Evolutionary conservation across 2,113 vertebrate species (phyloP).

Genomic region (Rhipidura dahli): DNA sequence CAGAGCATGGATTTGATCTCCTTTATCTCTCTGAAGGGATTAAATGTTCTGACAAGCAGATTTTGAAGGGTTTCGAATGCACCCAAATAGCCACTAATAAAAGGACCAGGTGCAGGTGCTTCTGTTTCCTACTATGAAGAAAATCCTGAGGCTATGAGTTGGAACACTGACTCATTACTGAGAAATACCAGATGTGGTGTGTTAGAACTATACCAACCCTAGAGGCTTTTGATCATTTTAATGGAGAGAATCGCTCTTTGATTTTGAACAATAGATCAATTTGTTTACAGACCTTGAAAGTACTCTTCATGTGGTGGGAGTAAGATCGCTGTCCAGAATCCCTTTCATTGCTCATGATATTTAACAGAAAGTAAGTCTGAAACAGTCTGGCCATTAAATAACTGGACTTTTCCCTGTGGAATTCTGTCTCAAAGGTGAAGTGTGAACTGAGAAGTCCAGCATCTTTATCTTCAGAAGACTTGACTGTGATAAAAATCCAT

Average conservation of each 20-base stretch:
- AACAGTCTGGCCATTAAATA: neutral
- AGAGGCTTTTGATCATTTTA: neutral
- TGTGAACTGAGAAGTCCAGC: neutral
- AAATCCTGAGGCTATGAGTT: neutral
- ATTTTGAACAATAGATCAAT: neutral
- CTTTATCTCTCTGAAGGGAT: neutral
- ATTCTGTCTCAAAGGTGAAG: neutral
- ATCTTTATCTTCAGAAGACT: neutral
- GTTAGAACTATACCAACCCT: neutral
- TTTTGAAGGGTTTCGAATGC: neutral
- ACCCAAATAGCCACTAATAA: neutral
- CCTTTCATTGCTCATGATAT: neutral
- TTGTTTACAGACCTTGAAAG: neutral
- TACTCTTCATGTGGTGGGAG: neutral
- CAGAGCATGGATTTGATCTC: neutral
- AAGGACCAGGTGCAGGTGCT: neutral
- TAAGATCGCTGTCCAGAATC: neutral
- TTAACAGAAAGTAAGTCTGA: neutral
- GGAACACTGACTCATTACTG: neutral
- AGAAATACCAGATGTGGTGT: neutral
- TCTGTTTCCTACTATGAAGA: neutral
- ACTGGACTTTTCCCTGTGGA: neutral
- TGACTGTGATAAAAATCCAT: neutral
- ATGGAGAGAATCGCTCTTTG: neutral
- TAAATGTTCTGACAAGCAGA: neutral